A percentile compares a stretch with the other conserved stretches of the same genome.
Evolutionary conservation across 2,797 vertebrate genomes (phyloP).

Genomic region (Prionace glauca): DNA sequence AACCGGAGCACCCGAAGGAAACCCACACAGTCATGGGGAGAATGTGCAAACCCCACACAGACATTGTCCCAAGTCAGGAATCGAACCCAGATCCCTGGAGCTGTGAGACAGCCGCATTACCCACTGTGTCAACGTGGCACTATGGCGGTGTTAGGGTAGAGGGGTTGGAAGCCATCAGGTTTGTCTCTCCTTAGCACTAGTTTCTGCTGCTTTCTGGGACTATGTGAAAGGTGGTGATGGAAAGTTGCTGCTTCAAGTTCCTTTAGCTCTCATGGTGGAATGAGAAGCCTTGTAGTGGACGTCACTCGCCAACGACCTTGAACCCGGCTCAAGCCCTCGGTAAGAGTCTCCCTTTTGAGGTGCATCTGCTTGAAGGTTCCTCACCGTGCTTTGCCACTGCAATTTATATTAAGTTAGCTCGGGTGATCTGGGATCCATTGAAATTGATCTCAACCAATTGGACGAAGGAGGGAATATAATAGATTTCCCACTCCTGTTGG

Average conservation of each 20-base stretch:
- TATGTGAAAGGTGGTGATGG: background rate
- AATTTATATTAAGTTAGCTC: background rate
- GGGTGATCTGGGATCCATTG: background rate
- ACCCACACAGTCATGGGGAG: too few species aligned
- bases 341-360: background rate
- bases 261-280: background rate
- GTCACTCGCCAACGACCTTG: background rate
- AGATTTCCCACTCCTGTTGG: background rate
- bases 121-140: too few species aligned
- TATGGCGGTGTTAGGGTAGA: background rate
- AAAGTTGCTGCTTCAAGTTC: background rate
- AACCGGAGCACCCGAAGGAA: too few species aligned
- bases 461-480: background rate
- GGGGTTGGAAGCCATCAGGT: background rate
- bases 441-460: background rate
- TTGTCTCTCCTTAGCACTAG: background rate
- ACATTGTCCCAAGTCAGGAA: too few species aligned
- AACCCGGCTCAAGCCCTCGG: background rate
- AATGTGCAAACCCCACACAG: too few species aligned
- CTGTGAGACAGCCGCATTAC: too few species aligned
- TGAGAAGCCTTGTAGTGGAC: background rate
- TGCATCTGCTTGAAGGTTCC: background rate
- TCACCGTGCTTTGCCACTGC: background rate
- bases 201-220: accelerated
- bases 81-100: too few species aligned